A percentile compares a stretch with the other conserved stretches of the same genome.
Evolutionary conservation across 2,888 invertebrate species (phyloP).

Genomic region (Limnephilus auricula): DNA sequence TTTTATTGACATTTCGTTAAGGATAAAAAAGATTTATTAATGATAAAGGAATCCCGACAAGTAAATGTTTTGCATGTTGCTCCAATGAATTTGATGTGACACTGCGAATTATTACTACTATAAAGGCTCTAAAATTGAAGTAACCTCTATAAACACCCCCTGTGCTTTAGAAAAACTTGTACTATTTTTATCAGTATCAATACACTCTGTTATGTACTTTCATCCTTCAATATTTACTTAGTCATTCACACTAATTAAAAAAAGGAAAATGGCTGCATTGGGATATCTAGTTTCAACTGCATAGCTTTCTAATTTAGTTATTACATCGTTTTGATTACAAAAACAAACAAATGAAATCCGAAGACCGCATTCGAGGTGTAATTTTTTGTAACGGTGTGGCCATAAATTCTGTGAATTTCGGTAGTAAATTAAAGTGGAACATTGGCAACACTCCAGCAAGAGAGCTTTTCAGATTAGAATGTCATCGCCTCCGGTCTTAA

Average conservation of each 20-base stretch:
- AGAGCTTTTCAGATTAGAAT: slow-evolving; percentile 28
- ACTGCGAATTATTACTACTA: too few species aligned
- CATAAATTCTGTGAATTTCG: slow-evolving; percentile 38
- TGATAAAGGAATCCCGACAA: too few species aligned
- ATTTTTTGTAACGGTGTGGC: slow-evolving; percentile 33
- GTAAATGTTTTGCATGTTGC: too few species aligned
- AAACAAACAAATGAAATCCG: not conserved
- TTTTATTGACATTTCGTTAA: too few species aligned
- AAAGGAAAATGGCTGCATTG: not conserved
- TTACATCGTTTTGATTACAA: not conserved
- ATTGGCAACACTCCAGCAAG: slow-evolving; percentile 31
- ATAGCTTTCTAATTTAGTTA: not conserved
- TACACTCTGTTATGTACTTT: too few species aligned
- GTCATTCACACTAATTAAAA: not conserved
- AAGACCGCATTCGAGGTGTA: slow-evolving; percentile 4
- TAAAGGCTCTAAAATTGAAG: too few species aligned
- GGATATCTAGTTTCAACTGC: not conserved
- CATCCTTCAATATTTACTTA: too few species aligned
- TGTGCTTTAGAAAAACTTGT: too few species aligned
- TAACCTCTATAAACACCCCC: too few species aligned
- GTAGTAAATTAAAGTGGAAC: slow-evolving; percentile 42
- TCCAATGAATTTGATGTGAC: too few species aligned
- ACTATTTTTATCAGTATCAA: too few species aligned
- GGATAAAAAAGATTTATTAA: too few species aligned
- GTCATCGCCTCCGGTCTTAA: slow-evolving; percentile 21